Evolutionary conservation across 2,113 vertebrate species (phyloP), one percentile per base, ranked within the genome.

Genomic region (Triplophysa tibetana): DNA sequence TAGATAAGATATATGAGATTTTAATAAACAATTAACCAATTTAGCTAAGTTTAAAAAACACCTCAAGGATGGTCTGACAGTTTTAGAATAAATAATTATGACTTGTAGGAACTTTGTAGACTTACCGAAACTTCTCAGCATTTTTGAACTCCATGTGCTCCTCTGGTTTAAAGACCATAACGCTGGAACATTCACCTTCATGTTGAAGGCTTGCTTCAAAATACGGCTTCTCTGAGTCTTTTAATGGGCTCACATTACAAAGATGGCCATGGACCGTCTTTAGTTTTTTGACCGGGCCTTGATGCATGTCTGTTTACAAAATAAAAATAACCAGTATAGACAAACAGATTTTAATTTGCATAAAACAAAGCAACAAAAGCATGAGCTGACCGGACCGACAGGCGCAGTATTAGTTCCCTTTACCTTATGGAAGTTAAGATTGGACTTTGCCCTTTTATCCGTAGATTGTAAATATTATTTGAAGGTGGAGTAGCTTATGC

Each of bases 131-230:
- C 19, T 23, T 74, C 41, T 43, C 33, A 3, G 54, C 54, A 6
- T 24, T 61, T 13, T 74, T 54, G n/a, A 74, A 74, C 8, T 43
- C n/a, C 13, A 43, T 43, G 70, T 74, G n/a, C 14, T 74, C 70
- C 5, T 73, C 29, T 17, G 33, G n/a, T 60, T 13, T 74, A 29
- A 74, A 74, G 29, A 23, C 33, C 33, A 43, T 13, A 24, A 73
- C 33, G 23, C 41, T 43, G 70, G 29, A 60, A 17, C n/a, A 2
- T 73, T 6, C 54, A 24, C 70, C n/a, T 43, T 43, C 70, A 24
- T 43, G 56, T 11, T 43, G 70, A 74, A 74, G 13, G 43, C 23
- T 14, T 0, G 54, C 54, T 11, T 61, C 54, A 23, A 74, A 74
- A 24, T 74, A 24, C 17, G 3, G 43, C 12, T 23, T 24, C 13